Base-by-base conservation (phyloP, 1,140 invertebrate species). In the Rhyzopertha dominica region DNA sequence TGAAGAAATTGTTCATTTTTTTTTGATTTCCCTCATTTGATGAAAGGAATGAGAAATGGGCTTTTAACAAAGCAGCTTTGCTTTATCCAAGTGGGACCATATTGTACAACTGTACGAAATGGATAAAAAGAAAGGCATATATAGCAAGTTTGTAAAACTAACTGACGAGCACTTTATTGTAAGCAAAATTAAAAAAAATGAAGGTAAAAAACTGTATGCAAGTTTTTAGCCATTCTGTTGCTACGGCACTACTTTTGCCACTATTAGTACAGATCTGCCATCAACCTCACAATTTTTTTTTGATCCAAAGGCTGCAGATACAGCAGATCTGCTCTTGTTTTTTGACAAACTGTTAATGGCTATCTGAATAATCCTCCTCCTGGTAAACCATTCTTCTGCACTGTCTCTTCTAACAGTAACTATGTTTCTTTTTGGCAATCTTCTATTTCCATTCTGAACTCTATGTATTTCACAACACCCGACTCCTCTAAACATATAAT, bases 21-120 rank as follows among this genome's bases (percentile, higher is more conserved):
- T 14, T 52, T 25, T 39, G 49, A 52, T 43, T 30, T 24, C 10
- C 49, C 45, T 24, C 42, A 53, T 29, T 20, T 54, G 4, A 14
- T 54, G 1, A 54, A 51, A 34, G 49, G 44, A 12, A 34, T 47
- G 2, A 20, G 49, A 18, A 54, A 51, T 42, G 37, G 34, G 30
- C 23, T 54, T 5, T 9, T 54, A 22, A 31, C 13, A 10, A 42
- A 41, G 26, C 37, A 50, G 39, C 14, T 50, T 1, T 25, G 42
- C 20, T 53, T 53, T 26, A 28, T 9, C 4, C 24, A 30, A 19
- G 4, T 51, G 44, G 49, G 14, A 39, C 7, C 28, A 51, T 42
- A 40, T 51, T 2, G 20, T 36, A 2, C 20, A 36, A 20, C 8
- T 47, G 1, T 47, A 47, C 28, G 5, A 22, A 10, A 9, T 23